These are phyloP conservation scores for Smittia sp. DNA, from an alignment of 2,888 invertebrate species.

Conservation along the genomic window DNA sequence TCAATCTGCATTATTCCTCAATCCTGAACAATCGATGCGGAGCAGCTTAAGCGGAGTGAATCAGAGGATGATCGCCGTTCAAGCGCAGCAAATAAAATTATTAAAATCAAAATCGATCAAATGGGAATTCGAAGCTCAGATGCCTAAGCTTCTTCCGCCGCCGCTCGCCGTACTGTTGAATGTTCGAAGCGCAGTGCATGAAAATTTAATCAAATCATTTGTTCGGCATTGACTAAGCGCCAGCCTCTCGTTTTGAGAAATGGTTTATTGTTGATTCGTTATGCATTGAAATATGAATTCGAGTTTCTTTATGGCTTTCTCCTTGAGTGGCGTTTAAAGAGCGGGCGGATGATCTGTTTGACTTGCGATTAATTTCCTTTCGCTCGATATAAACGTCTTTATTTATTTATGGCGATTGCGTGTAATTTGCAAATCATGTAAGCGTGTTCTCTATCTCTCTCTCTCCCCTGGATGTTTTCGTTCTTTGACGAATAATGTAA, in stretches of 20 bases:
- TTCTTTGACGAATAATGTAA: background rate
- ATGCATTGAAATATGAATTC: conserved; percentile 7
- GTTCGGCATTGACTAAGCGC: background rate
- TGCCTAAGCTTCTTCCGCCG: too few species aligned
- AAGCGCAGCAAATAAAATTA: background rate
- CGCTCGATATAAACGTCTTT: background rate
- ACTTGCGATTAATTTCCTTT: conserved; percentile 19
- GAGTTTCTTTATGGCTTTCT: too few species aligned
- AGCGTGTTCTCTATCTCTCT: background rate
- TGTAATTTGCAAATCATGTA: conserved; percentile 36
- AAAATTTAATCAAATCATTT: conserved; percentile 1
- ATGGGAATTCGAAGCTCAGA: background rate
- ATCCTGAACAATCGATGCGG: background rate
- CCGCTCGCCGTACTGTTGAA: too few species aligned
- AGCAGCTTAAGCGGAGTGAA: background rate
- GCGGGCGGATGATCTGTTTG: background rate
- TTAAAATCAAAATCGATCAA: background rate
- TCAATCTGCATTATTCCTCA: conserved; percentile 13
- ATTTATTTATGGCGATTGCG: conserved; percentile 29
- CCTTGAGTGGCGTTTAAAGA: too few species aligned
- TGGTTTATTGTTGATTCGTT: background rate
- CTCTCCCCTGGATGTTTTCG: too few species aligned
- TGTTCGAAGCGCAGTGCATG: background rate
- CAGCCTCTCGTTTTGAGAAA: background rate
- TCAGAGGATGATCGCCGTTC: too few species aligned